Conservation (phyloP, 2,888 invertebrate genomes). For the Syrista parreyssii region DNA sequence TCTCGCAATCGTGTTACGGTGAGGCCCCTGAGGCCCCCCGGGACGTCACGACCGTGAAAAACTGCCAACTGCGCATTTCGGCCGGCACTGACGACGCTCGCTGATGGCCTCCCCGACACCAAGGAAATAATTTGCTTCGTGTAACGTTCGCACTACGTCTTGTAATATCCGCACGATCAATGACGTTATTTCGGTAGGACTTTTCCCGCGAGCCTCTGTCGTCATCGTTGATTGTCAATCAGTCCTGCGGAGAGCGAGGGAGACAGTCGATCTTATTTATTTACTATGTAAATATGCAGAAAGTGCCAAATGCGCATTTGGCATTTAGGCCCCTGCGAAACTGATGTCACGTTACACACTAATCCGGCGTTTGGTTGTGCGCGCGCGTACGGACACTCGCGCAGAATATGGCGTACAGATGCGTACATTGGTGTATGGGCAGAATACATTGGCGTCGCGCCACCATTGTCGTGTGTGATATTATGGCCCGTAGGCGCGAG, state of each 20-base stretch:
- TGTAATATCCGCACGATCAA: background rate
- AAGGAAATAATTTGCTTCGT: background rate
- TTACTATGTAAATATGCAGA: background rate
- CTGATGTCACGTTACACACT: background rate
- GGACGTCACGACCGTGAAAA: background rate
- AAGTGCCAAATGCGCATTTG: background rate
- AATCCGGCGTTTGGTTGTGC: background rate
- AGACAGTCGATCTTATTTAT: background rate
- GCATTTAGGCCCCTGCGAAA: background rate
- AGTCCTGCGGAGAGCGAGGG: background rate
- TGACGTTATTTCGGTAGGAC: background rate
- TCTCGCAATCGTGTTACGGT: background rate
- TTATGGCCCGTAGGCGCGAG: background rate
- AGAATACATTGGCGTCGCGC: background rate
- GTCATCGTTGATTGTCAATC: background rate
- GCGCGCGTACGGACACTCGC: no score
- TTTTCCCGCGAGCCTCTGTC: background rate
- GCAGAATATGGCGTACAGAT: background rate
- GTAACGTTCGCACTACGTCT: background rate
- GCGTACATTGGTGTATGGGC: background rate
- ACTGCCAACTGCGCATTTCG: background rate
- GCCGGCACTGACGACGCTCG: background rate
- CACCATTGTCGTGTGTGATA: background rate
- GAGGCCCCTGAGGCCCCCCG: background rate
- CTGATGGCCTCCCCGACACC: background rate